Evolutionary conservation across 2,888 invertebrate species (phyloP), one percentile per base, ranked within the genome.

Genomic region (Latrodectus hesperus): DNA sequence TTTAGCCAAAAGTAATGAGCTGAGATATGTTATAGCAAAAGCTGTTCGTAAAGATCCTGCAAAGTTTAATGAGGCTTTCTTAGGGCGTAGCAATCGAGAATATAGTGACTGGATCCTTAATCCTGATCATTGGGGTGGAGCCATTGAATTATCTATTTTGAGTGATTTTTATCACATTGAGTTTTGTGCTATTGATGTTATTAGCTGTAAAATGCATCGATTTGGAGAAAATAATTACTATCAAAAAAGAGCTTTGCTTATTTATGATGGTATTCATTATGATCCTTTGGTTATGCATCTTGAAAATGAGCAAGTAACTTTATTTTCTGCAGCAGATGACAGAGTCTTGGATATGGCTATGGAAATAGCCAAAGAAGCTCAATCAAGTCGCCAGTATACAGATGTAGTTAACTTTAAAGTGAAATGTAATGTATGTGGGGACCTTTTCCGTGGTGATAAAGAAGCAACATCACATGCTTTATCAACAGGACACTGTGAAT

Each of bases 191-290:
- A 96, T 98, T 6, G 97, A 98, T 92, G 97, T 97, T 75, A 95
- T 97, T 90, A 97, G 97, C 92, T 96, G 95, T 68, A 96, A 97
- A 88, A 96, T 98, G 88, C 97, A 97, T 92, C 94, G 96, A 90
- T 93, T 98, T 93, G 98, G 98, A 0, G 98, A 98, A 93, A 98
- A 98, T 92, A 95, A 96, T 91, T 95, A 95, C 91, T 98, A 96
- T 92, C 94, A 95, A 2, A 94, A 96, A 85, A 93, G 98, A 91
- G 96, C 97, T 6, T 96, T 98, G 91, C 93, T 99, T 9, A 94
- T 98, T 77, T 99, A 98, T 92, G 98, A 98, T 93, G 98, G 98
- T 22, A 97, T 98, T 78, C 99, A 99, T 93, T 99, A 99, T 92
- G 99, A 99, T 93, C 97, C 98, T 0, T 93, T 99, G 14, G 96